A percentile compares a stretch with the other conserved stretches of the same genome.
Evolutionary conservation across 2,113 vertebrate species (phyloP).

Genomic region (Pitta sordida): DNA sequence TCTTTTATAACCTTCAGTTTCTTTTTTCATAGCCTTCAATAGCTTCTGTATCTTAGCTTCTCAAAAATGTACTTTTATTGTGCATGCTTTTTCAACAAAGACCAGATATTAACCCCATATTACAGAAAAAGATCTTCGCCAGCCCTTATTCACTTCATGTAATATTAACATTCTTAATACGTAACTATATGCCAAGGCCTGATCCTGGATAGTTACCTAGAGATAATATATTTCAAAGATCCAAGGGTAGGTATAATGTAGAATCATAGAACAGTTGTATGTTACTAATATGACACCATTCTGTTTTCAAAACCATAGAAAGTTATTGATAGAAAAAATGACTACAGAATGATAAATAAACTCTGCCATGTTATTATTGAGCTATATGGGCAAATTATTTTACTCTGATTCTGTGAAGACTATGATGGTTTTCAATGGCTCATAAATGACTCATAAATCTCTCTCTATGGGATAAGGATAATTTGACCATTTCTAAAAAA

Average conservation of each 20-base stretch:
- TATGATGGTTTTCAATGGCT: not conserved
- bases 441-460: not conserved
- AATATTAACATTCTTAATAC: not conserved
- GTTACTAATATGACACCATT: not conserved
- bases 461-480: not conserved
- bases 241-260: not conserved
- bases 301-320: not conserved
- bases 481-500: not conserved
- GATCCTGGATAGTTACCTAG: not conserved
- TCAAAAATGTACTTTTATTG: not conserved
- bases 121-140: not conserved
- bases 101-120: not conserved
- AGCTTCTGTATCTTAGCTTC: not conserved
- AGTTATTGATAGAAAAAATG: not conserved
- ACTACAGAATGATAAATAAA: not conserved
- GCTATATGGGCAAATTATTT: not conserved
- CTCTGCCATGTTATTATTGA: not conserved
- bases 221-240: not conserved
- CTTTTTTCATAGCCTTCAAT: not conserved
- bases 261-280: not conserved
- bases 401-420: not conserved
- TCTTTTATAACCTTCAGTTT: not conserved
- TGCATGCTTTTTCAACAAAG: not conserved
- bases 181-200: not conserved
- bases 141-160: not conserved